Percentiles rank a stretch among this genome's conserved stretches.
Conservation (phyloP, 2,888 invertebrate species). For the Tipula unca region DNA sequence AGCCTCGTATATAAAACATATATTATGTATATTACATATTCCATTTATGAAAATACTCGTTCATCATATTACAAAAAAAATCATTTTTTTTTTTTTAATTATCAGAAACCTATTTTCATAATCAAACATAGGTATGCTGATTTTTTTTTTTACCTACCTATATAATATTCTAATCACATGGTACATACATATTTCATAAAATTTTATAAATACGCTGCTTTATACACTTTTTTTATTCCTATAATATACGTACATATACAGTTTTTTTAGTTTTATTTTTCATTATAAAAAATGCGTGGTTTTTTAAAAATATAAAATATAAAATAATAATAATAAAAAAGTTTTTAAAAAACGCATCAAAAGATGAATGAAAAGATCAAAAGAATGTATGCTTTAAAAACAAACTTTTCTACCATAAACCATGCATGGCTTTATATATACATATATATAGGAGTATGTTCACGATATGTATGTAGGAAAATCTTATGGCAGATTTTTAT, state of each 20-base stretch:
- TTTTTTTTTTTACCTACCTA: not conserved
- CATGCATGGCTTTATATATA: not conserved
- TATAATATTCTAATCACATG: conserved; percentile 8
- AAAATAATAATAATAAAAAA: not conserved
- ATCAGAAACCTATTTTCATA: conserved; percentile 9
- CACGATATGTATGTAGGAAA: not conserved
- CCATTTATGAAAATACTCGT: conserved; percentile 8
- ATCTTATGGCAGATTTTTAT: not conserved
- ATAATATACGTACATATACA: not conserved
- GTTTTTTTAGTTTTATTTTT: not conserved
- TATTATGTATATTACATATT: not conserved
- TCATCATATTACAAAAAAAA: not conserved
- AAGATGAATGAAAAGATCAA: conserved; percentile 3
- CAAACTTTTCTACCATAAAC: not conserved
- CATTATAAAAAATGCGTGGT: not conserved
- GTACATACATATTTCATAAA: not conserved
- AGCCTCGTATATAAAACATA: not conserved
- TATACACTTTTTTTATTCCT: not conserved
- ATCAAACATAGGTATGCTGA: conserved; percentile 1
- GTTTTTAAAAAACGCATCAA: not conserved
- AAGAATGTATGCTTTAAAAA: not conserved
- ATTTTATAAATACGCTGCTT: not conserved
- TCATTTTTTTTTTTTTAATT: not conserved
- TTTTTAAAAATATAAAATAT: not conserved
- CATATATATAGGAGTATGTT: not conserved